Evolutionary conservation across 2,113 vertebrate species (phyloP), one percentile per base, ranked within the genome.

Genomic region (Chionomys nivalis): DNA sequence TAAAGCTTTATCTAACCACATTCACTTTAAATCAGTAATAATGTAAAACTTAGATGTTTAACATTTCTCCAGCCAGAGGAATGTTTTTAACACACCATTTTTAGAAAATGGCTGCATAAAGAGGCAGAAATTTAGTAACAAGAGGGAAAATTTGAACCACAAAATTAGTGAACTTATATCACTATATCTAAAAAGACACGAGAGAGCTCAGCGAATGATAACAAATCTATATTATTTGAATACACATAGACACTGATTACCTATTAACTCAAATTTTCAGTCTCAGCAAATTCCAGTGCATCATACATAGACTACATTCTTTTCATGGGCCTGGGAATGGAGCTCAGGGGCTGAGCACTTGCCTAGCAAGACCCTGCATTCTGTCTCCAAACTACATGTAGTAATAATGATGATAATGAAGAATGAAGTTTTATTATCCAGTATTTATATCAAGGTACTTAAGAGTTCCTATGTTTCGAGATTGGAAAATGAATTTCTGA

Each of bases 251-350:
- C 83, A 92, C 61, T 73, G 68, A 55, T 26, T 23, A 73, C 49
- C 87, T 42, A 10, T 49, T 68, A 92, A 28, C 90, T 90, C 1
- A 81, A 24, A 86, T 31, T 70, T 81, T 44, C 82, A 92, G 65
- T 95, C 65, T 88, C 86, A 87, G 39, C 47, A 96, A 58, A 90
- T 95, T 95, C 93, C 82, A 88, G 0, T 89, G n/a, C 58, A 49
- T 81, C 19, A 23, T 78, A 5, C 82, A 39, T 91, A 92, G 55
- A 76, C 49, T 86, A 2, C 76, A 10, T 89, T 89, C 26, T 81
- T 92, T 75, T 33, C 65, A 79, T 26, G 79, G 23, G 47, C 47
- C 85, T 83, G 33, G 85, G 44, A 36, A 14, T 87, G 42, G n/a
- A 14, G 85, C 65, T 66, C 33, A 24, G 19, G 31, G 21, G 63